Evolutionary conservation across 2,797 vertebrate species (phyloP).

Genomic region (Delichon dasypus): DNA sequence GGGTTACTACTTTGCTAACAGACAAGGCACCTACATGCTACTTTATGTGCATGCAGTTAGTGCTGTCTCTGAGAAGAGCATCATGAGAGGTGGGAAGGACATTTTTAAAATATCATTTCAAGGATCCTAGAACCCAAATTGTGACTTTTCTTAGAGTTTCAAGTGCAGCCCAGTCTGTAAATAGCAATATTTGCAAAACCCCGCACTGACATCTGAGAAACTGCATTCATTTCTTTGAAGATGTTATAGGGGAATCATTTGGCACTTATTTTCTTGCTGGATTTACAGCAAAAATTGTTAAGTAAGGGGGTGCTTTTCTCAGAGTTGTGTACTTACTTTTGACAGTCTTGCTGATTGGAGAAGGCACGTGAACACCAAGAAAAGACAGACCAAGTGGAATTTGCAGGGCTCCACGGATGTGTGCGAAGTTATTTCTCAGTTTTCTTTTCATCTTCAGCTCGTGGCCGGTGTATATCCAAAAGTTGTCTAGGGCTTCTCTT

Average conservation of each 20-base stretch:
- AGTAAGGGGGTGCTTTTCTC: background rate
- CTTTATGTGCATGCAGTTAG: background rate
- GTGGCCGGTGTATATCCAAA: background rate
- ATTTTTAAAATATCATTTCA: background rate
- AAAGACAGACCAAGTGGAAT: background rate
- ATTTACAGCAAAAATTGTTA: background rate
- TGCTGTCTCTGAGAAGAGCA: background rate
- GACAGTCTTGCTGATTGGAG: background rate
- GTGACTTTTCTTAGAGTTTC: background rate
- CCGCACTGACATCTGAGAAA: background rate
- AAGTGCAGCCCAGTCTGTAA: background rate
- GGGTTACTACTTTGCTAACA: background rate
- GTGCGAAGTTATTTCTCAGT: background rate
- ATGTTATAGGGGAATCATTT: background rate
- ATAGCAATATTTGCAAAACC: background rate
- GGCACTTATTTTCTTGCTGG: background rate
- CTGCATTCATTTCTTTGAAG: background rate
- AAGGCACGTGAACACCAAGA: background rate
- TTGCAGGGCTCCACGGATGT: background rate
- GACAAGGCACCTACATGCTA: background rate
- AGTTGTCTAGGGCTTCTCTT: background rate
- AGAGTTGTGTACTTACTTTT: constrained; percentile 4
- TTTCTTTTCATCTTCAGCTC: background rate
- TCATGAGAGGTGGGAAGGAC: background rate
- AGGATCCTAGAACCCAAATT: background rate